Percentiles rank a stretch among this genome's conserved stretches.
Conservation (phyloP, 2,113 vertebrate genomes). For the Corythornis cristatus region DNA sequence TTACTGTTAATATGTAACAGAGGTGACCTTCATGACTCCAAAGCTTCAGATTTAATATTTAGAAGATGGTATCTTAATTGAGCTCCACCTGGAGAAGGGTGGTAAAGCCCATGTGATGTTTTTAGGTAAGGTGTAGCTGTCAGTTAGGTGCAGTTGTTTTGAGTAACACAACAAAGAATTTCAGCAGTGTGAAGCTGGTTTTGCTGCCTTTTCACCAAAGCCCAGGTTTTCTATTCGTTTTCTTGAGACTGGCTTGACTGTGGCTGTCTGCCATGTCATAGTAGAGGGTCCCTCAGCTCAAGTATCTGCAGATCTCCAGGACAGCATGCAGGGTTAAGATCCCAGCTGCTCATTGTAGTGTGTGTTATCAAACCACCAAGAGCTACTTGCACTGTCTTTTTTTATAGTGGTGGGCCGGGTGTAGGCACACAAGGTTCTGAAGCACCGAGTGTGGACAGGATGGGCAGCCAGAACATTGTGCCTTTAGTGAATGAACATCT, state of each 20-base stretch:
- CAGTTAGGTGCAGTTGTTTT: conserved; percentile 1
- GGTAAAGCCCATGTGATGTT: background rate
- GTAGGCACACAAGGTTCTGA: background rate
- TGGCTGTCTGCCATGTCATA: background rate
- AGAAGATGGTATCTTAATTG: background rate
- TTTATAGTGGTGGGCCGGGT: background rate
- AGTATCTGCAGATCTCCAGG: background rate
- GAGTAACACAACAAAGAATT: conserved; percentile 14
- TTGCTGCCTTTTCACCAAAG: conserved; percentile 19
- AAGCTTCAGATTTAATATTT: background rate
- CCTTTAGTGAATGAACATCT: background rate
- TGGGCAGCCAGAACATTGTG: background rate
- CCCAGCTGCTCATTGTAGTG: background rate
- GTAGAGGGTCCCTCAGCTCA: background rate
- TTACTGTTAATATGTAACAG: background rate
- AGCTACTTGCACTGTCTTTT: background rate
- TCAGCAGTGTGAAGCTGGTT: conserved; percentile 13
- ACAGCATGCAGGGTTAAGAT: background rate
- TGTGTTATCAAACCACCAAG: background rate
- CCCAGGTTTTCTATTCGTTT: background rate
- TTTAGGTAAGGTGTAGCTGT: background rate
- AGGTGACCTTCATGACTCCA: background rate
- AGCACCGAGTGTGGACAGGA: conserved; percentile 25
- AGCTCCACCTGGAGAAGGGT: background rate
- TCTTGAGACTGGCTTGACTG: background rate